These are phyloP conservation scores for Pipistrellus pygmaeus DNA, from an alignment of 2,797 vertebrate species.

Conservation along the genomic window DNA sequence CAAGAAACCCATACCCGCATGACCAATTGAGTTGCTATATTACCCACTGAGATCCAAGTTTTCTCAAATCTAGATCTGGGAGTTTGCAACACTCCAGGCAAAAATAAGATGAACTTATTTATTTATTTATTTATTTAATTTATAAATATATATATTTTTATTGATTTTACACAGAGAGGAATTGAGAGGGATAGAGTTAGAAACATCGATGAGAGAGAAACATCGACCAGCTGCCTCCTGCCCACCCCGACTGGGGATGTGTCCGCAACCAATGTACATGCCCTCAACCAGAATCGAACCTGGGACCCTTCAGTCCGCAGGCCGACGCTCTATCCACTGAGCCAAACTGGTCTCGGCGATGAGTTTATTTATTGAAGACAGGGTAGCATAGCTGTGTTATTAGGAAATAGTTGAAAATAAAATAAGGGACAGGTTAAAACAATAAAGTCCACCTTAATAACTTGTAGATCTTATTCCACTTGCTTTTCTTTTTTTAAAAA, in stretches of 20 bases:
- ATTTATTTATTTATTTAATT: background rate
- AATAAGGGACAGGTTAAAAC: slow-evolving; percentile 10
- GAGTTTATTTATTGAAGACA: background rate
- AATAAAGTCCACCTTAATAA: background rate
- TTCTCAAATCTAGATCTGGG: background rate
- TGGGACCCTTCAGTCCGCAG: too few species aligned
- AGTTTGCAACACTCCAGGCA: slow-evolving; percentile 16
- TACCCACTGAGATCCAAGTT: background rate
- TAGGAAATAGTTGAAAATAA: background rate
- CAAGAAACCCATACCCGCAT: background rate
- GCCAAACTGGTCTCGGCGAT: too few species aligned
- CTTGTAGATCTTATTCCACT: background rate
- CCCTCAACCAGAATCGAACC: too few species aligned
- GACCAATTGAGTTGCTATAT: background rate
- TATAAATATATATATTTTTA: too few species aligned
- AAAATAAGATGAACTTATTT: background rate
- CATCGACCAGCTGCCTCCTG: too few species aligned
- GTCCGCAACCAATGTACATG: too few species aligned
- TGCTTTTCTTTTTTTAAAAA: background rate
- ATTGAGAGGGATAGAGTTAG: too few species aligned
- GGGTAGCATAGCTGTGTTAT: background rate
- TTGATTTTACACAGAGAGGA: too few species aligned
- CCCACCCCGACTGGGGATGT: too few species aligned
- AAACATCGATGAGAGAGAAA: too few species aligned
- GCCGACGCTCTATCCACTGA: too few species aligned